These are phyloP conservation scores for Erebia epiphron DNA, from an alignment of 2,888 invertebrate genomes.

Conservation along the genomic window DNA sequence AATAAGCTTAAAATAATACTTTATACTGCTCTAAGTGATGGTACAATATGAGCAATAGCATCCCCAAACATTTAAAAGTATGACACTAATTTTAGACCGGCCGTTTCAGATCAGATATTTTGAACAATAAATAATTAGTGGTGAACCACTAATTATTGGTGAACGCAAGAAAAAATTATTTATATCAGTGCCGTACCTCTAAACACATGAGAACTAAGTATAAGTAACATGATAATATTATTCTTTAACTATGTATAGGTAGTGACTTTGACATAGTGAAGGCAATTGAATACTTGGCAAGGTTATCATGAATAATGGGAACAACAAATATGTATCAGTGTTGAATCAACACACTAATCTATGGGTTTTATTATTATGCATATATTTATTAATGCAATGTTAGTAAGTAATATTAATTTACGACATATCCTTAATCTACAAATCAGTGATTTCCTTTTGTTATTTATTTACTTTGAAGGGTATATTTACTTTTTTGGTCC, in stretches of 20 bases:
- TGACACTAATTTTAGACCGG: no score
- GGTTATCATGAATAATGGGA: constrained; percentile 34
- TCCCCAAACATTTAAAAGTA: no score
- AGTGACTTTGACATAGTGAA: constrained; percentile 45
- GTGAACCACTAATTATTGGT: no score
- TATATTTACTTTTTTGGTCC: no score
- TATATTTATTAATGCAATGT: background rate
- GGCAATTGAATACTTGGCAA: constrained; percentile 32
- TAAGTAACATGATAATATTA: constrained; percentile 21
- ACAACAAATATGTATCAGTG: constrained; percentile 28
- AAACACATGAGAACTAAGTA: constrained; percentile 9
- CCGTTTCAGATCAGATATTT: no score
- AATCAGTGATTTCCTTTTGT: background rate
- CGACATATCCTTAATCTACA: background rate
- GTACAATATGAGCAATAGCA: no score
- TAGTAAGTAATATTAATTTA: background rate
- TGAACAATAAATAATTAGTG: no score
- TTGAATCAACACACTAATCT: constrained; percentile 15
- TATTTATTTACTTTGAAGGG: no score
- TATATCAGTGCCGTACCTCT: constrained; percentile 1
- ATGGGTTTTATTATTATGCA: constrained; percentile 1
- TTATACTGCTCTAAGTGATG: no score
- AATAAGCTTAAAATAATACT: no score
- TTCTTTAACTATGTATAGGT: constrained; percentile 40
- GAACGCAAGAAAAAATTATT: no score